These are phyloP conservation scores for Geotrupes spiniger DNA, from an alignment of 2,888 invertebrate species.

Conservation along the genomic window DNA sequence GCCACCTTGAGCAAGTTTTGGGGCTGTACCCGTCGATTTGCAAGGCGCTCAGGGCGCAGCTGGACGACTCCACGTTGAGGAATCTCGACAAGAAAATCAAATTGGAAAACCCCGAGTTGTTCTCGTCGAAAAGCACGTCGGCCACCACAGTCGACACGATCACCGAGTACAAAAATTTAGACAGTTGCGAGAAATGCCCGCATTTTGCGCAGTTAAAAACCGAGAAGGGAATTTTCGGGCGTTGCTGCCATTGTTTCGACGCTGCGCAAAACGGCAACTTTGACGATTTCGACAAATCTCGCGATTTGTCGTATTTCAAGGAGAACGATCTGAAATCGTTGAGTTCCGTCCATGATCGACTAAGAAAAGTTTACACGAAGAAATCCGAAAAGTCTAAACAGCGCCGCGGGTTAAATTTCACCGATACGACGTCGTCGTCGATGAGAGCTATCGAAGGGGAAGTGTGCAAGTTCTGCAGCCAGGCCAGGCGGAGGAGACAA, in stretches of 20 bases:
- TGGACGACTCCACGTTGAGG: conserved; percentile 10
- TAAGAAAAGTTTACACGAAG: neutral
- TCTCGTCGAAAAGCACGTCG: conserved; percentile 14
- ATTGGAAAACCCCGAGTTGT: conserved; percentile 9
- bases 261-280: neutral
- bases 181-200: conserved; percentile 7
- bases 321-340: neutral
- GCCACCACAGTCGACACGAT: conserved; percentile 18
- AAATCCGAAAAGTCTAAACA: neutral
- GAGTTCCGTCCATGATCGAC: neutral
- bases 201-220: neutral
- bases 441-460: too few relatives aligned
- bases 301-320: neutral
- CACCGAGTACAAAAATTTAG: conserved; percentile 16
- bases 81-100: conserved; percentile 11
- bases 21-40: conserved; percentile 19
- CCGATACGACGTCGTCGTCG: neutral
- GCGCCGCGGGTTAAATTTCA: neutral
- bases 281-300: neutral
- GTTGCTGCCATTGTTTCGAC: conserved; percentile 1
- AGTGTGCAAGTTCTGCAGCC: too few relatives aligned
- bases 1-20: conserved; percentile 18
- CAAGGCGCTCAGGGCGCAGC: conserved; percentile 19
- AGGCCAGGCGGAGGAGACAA: too few relatives aligned
- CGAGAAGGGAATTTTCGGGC: neutral